Conservation (phyloP, 2,888 invertebrate species). For the Noctua janthina region DNA sequence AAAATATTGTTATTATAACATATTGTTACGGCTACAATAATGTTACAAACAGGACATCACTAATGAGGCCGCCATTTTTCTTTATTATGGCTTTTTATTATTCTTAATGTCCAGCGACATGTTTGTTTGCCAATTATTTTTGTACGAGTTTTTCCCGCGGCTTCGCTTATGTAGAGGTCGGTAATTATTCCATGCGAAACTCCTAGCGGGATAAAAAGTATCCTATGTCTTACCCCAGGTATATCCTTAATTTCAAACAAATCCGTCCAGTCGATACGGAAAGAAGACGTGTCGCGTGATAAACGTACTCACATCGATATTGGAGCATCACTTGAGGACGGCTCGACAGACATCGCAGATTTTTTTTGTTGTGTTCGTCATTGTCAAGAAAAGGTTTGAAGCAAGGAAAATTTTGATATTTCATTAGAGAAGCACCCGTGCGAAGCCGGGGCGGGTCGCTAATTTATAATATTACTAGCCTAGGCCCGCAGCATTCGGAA, state of each 20-base stretch:
- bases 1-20: background rate
- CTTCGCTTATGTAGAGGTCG: too few relatives aligned
- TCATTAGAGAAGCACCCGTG: too few relatives aligned
- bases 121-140: conserved; percentile 16
- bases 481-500: too few relatives aligned
- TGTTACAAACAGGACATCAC: background rate
- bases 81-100: background rate
- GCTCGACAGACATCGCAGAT: too few relatives aligned
- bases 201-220: background rate
- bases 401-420: too few relatives aligned
- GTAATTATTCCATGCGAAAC: background rate
- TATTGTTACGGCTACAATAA: background rate
- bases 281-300: background rate
- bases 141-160: background rate
- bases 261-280: background rate
- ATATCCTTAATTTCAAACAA: background rate
- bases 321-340: too few relatives aligned
- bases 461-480: too few relatives aligned
- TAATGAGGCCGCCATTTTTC: background rate
- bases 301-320: background rate
- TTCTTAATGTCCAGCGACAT: background rate
- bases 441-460: too few relatives aligned
- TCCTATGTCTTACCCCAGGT: background rate
- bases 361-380: too few relatives aligned
- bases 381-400: too few relatives aligned